A percentile compares a stretch with the other conserved stretches of the same genome.
Conservation (phyloP, 2,888 invertebrate genomes). For the Cheilosia vulpina region DNA sequence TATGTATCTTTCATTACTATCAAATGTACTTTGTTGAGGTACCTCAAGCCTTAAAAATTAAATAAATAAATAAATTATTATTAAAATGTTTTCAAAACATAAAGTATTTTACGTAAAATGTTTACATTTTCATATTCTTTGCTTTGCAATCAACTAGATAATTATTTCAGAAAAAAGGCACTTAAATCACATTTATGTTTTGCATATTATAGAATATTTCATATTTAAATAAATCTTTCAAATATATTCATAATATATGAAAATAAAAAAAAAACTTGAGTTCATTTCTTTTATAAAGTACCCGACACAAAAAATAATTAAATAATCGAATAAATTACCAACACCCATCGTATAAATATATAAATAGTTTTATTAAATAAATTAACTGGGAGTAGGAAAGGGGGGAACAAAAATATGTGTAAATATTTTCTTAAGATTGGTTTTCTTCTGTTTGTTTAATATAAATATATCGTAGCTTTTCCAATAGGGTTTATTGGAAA, state of each 20-base stretch:
- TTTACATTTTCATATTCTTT: conserved; percentile 70
- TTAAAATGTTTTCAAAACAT: conserved; percentile 71
- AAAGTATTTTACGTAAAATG: conserved; percentile 73
- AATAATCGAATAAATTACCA: conserved; percentile 71
- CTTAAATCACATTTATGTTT: conserved; percentile 76
- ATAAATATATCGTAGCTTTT: conserved; percentile 59
- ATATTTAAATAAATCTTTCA: conserved; percentile 28
- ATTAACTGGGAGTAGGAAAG: conserved; percentile 44
- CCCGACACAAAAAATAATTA: conserved; percentile 69
- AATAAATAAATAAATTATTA: conserved; percentile 76
- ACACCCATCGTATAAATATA: conserved; percentile 58
- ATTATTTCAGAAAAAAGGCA: conserved; percentile 75
- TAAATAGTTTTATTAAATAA: conserved; percentile 45
- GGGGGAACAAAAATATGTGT: conserved; percentile 48
- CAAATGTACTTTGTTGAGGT: conserved; percentile 70
- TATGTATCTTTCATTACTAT: conserved; percentile 69
- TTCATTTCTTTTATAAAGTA: conserved; percentile 42
- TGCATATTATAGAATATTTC: conserved; percentile 38
- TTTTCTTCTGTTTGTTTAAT: conserved; percentile 4
- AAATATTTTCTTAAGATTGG: conserved; percentile 18
- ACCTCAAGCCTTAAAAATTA: conserved; percentile 71
- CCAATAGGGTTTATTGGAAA: conserved; percentile 67
- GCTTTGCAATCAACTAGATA: conserved; percentile 75
- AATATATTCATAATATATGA: conserved; percentile 72
- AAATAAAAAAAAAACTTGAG: conserved; percentile 59